A percentile compares a stretch with the other conserved stretches of the same genome.
Conservation (phyloP, 2,888 invertebrate species). For the Papilio protenor region DNA sequence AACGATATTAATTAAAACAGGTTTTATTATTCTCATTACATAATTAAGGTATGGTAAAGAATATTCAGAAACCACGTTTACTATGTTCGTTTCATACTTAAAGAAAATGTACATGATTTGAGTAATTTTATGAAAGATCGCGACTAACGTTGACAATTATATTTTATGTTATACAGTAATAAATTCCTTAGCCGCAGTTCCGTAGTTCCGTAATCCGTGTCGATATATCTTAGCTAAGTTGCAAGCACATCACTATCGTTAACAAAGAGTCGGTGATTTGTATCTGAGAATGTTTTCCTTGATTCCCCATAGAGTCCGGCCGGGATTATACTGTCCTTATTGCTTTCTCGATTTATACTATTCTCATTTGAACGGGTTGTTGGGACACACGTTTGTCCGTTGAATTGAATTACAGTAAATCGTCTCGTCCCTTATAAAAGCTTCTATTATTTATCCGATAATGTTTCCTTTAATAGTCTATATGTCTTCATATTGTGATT, state of each 20-base stretch:
- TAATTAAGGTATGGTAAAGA: no score
- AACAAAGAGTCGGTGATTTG: slow-evolving; percentile 68
- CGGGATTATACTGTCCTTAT: slow-evolving; percentile 60
- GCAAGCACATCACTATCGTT: slow-evolving; percentile 51
- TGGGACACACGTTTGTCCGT: slow-evolving; percentile 11
- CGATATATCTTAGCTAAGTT: slow-evolving; percentile 6
- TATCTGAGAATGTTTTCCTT: slow-evolving; percentile 69
- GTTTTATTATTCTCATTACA: no score
- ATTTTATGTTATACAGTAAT: no score
- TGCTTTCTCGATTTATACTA: slow-evolving; percentile 62
- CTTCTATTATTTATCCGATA: slow-evolving; percentile 36
- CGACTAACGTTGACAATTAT: no score
- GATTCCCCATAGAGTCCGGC: slow-evolving; percentile 56
- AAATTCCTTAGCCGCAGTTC: no score
- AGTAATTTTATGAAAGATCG: no score
- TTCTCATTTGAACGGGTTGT: slow-evolving; percentile 46
- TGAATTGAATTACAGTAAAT: slow-evolving; percentile 39
- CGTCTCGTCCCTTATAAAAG: slow-evolving; percentile 32
- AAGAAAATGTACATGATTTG: no score
- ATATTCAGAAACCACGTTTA: no score
- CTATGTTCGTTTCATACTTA: no score
- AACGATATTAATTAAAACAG: no score
- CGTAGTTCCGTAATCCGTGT: not conserved
- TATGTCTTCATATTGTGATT: slow-evolving; percentile 7
- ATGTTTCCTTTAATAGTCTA: slow-evolving; percentile 17